Percentiles rank a stretch among this genome's conserved stretches.
phyloP scores from a whole-genome alignment of 1,140 invertebrate genomes.

The Drosophila tsacasi region DNA sequence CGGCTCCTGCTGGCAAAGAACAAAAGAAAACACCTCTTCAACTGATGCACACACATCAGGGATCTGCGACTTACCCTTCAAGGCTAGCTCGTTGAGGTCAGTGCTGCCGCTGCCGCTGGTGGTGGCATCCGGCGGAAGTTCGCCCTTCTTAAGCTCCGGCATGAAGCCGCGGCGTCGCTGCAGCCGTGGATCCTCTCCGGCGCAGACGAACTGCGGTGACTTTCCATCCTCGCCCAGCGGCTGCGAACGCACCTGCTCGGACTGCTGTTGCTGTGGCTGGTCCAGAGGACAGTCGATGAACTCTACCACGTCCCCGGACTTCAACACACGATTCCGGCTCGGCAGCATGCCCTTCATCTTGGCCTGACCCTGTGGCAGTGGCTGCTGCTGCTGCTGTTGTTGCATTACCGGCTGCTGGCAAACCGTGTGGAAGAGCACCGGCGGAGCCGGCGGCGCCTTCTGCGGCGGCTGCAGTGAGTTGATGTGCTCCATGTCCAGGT shows the following conservation, averaged over 20 bases:
- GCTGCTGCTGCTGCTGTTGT: conserved; percentile 52
- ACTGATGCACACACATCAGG: background rate
- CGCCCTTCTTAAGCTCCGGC: conserved; percentile 46
- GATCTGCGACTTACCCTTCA: conserved; percentile 46
- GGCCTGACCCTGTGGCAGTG: conserved; percentile 29
- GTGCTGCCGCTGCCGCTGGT: conserved; percentile 9
- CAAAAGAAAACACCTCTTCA: background rate
- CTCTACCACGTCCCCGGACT: conserved; percentile 37
- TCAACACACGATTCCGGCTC: conserved; percentile 68
- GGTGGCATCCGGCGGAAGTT: conserved; percentile 30
- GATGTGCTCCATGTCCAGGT: conserved; percentile 80
- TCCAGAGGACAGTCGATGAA: conserved; percentile 59
- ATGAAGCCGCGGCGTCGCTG: conserved; percentile 61
- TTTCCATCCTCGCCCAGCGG: conserved; percentile 80
- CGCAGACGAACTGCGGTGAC: conserved; percentile 45
- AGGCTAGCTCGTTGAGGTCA: conserved; percentile 38
- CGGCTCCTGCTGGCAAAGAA: conserved; percentile 29
- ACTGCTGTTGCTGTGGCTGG: conserved; percentile 47
- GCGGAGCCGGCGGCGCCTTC: conserved; percentile 79
- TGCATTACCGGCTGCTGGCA: conserved; percentile 63
- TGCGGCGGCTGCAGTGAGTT: conserved; percentile 78
- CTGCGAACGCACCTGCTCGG: conserved; percentile 75
- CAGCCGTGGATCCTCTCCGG: conserved; percentile 59
- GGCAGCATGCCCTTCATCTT: conserved; percentile 63
- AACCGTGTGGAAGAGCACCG: conserved; percentile 67